Evolutionary conservation across 53 echinoderm and acorn worm genomes (phyloP), one percentile per base, ranked within the genome.

Genomic region (Arbacia lixula): DNA sequence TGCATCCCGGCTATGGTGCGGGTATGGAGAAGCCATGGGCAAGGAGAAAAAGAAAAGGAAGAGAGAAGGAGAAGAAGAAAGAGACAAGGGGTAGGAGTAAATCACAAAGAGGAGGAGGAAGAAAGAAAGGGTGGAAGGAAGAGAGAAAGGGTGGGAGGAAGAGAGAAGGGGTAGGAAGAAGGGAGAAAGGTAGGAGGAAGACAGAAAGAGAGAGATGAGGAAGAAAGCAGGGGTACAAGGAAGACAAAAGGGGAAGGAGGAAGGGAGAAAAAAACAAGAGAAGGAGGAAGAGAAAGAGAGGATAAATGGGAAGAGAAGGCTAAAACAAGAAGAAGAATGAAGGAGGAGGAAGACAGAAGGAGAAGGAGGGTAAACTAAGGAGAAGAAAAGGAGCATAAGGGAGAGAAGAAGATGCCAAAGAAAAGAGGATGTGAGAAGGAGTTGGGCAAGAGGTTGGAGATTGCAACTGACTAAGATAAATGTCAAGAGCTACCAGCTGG

Each of bases 161-260:
- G 12, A 35, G 22, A 77, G 41, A 25, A 24, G 28, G 32, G 39
- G 58, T 0, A 39, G 11, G 34, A 19, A 19, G 16, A 46, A 27
- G 11, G 16, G 51, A 50, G 26, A 75, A 54, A 55, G 3, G 26
- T 19, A 55, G 3, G n/a, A 35, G 37, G 54, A 19, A 30, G 37
- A 54, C 75, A 53, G 75, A 75, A 5, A 56, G 57, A 56, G 57
- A 20, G 21, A 21, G 57, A 21, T 14, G 57, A 46, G 46, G 14
- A 14, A 46, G 46, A 46, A 14, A 46, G 46, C 8, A 46, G 14
- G 8, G 46, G 14, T 8, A 46, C 8, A 46, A 14, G 14, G 14
- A 46, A 8, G 14, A 46, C 8, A 46, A 14, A 46, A 14, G 14
- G 14, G 14, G 8, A 46, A 10, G 46, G 14, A 46, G 46, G 14